These are phyloP conservation scores for Sylvicola fuscatus DNA, from an alignment of 2,888 invertebrate species.

Conservation along the genomic window DNA sequence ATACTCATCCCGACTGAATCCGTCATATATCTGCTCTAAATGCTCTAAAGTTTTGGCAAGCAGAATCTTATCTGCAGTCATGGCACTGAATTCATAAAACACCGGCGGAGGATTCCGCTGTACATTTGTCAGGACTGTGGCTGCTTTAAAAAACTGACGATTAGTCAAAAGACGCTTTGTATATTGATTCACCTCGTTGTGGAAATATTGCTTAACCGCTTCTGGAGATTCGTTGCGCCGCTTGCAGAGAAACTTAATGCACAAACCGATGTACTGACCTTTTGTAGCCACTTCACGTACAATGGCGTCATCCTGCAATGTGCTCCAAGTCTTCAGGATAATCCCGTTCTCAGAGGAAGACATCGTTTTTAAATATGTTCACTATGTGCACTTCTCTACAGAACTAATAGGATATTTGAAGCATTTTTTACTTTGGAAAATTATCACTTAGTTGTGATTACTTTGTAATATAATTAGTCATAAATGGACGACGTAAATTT, in stretches of 20 bases:
- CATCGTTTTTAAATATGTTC: no score
- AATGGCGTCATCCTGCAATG: constrained; percentile 13
- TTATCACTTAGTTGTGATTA: no score
- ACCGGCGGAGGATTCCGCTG: constrained; percentile 18
- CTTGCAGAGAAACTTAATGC: constrained; percentile 18
- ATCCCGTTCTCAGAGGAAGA: no score
- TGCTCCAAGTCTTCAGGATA: constrained; percentile 4
- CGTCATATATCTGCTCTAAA: constrained; percentile 30
- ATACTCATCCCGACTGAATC: no score
- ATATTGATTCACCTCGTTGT: constrained; percentile 20
- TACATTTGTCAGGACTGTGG: constrained; percentile 17
- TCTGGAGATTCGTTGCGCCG: constrained; percentile 13
- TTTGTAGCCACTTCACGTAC: constrained; percentile 19
- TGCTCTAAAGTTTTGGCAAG: constrained; percentile 46
- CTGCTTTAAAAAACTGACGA: constrained; percentile 19
- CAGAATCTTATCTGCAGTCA: constrained; percentile 33
- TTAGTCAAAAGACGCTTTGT: constrained; percentile 19
- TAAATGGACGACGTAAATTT: no score
- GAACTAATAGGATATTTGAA: no score
- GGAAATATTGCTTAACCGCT: constrained; percentile 15
- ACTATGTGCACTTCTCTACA: no score
- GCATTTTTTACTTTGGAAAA: no score
- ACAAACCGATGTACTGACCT: constrained; percentile 20
- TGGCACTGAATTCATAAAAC: constrained; percentile 30
- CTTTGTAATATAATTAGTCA: no score